Evolutionary conservation across 2,797 vertebrate genomes (phyloP).

Genomic region (Micrastur ruficollis): DNA sequence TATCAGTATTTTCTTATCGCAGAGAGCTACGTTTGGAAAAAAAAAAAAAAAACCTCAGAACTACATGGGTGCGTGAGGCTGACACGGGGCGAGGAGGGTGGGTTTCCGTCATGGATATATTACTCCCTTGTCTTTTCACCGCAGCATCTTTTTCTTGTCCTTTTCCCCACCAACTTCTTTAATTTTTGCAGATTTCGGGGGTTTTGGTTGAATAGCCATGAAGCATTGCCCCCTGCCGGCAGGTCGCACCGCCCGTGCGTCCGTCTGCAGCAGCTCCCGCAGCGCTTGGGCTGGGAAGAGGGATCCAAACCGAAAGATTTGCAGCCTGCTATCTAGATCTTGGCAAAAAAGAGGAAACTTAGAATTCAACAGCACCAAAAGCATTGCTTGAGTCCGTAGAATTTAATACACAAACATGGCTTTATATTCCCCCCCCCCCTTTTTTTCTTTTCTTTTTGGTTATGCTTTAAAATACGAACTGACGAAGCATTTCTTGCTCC

Average conservation of each 20-base stretch:
- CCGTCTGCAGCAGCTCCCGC: background rate
- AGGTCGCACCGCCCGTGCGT: background rate
- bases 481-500: background rate
- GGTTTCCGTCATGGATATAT: background rate
- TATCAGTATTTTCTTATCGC: background rate
- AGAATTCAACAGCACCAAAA: background rate
- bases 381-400: background rate
- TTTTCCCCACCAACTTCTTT: rapidly evolving
- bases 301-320: background rate
- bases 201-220: background rate
- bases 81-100: background rate
- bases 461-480: background rate
- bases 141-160: background rate
- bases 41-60: background rate
- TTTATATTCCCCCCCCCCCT: background rate
- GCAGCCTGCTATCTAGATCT: background rate
- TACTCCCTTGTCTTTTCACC: background rate
- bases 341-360: background rate
- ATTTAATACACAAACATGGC: background rate
- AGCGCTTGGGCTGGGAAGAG: rapidly evolving
- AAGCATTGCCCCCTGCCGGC: slow-evolving; percentile 56
- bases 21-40: background rate
- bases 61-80: background rate
- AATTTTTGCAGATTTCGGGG: background rate
- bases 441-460: background rate